These are phyloP conservation scores for Cotesia vestalis DNA, from an alignment of 1,140 invertebrate species.

Conservation along the genomic window DNA sequence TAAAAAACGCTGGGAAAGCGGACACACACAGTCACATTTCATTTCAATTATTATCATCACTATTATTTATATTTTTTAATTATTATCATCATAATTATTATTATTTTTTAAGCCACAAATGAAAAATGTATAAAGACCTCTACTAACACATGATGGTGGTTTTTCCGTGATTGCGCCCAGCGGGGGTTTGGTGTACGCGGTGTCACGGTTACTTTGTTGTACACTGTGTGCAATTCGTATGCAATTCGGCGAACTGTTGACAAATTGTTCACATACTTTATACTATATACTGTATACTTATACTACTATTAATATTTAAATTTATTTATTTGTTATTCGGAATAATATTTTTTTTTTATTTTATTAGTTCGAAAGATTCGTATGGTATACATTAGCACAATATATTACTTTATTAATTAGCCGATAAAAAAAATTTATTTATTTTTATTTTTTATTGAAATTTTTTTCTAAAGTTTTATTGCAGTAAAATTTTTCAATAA, in stretches of 20 bases:
- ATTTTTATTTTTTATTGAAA: too few species aligned
- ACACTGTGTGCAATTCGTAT: conserved; percentile 38
- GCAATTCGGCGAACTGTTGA: conserved; percentile 20
- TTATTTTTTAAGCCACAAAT: not conserved
- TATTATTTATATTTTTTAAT: not conserved
- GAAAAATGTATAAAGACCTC: conserved; percentile 41
- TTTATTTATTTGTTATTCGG: conserved; percentile 4
- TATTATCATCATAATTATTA: conserved; percentile 5
- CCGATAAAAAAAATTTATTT: not conserved
- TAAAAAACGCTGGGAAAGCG: conserved; percentile 12
- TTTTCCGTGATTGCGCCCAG: conserved; percentile 49
- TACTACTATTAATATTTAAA: too few species aligned
- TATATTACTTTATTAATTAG: conserved; percentile 12
- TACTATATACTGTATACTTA: too few species aligned
- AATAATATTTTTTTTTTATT: not conserved
- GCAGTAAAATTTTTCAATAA: too few species aligned
- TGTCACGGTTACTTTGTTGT: conserved; percentile 63
- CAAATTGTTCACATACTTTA: conserved; percentile 29
- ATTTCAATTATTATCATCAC: not conserved
- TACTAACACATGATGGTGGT: conserved; percentile 57
- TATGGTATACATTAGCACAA: conserved; percentile 48
- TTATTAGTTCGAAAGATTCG: conserved; percentile 60
- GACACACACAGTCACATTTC: conserved; percentile 6
- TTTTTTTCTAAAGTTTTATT: too few species aligned
- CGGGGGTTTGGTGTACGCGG: conserved; percentile 66